These are phyloP conservation scores for Drosophila gunungcola DNA, from an alignment of 1,140 invertebrate genomes.

Conservation along the genomic window DNA sequence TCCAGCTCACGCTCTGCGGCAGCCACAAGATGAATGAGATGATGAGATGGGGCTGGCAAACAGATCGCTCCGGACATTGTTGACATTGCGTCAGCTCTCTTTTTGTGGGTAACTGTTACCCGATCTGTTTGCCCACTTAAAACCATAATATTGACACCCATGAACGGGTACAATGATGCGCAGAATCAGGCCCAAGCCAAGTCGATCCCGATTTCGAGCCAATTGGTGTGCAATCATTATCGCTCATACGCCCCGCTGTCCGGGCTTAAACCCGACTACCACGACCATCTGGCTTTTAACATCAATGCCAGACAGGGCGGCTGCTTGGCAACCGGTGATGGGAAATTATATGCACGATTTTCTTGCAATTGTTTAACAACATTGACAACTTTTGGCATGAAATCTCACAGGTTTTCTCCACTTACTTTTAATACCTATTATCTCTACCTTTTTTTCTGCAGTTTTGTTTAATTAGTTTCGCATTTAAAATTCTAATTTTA, in stretches of 20 bases:
- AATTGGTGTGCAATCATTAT: slow-evolving; percentile 37
- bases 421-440: slow-evolving; percentile 34
- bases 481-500: slow-evolving; percentile 80
- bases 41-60: slow-evolving; percentile 26
- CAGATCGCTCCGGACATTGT: slow-evolving; percentile 42
- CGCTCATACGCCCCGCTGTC: slow-evolving; percentile 54
- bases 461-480: slow-evolving; percentile 64
- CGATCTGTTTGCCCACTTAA: slow-evolving; percentile 64
- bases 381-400: slow-evolving; percentile 62
- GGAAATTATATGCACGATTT: slow-evolving; percentile 64
- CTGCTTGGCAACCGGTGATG: slow-evolving; percentile 54
- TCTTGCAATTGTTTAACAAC: slow-evolving; percentile 68
- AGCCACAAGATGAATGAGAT: background rate
- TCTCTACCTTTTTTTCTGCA: slow-evolving; percentile 4
- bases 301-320: background rate
- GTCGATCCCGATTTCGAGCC: slow-evolving; percentile 4
- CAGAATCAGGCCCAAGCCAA: slow-evolving; percentile 35
- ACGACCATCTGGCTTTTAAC: slow-evolving; percentile 1
- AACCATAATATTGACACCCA: slow-evolving; percentile 75
- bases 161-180: slow-evolving; percentile 38
- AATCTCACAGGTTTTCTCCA: slow-evolving; percentile 75
- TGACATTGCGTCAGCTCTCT: slow-evolving; percentile 75
- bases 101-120: slow-evolving; percentile 30
- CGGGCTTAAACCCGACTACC: background rate
- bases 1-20: background rate